Evolutionary conservation across 2,113 vertebrate species (phyloP), one percentile per base, ranked within the genome.

Genomic region (Sceloporus undulatus): DNA sequence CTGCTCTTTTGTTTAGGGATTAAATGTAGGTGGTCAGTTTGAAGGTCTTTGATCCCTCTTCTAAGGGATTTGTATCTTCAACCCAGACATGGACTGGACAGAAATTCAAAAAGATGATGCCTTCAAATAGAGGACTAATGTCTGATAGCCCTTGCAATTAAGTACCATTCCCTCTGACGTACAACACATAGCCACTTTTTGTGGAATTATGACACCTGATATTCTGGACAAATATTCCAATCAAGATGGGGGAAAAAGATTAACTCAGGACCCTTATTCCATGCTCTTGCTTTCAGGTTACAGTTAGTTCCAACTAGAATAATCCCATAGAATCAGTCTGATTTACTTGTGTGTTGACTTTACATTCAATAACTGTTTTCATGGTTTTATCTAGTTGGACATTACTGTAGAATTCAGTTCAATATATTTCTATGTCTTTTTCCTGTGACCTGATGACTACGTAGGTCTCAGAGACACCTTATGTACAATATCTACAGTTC

Each of bases 401-500:
- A 62, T 62, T 18, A 62, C 59, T 62, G 13, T 62, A 62, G 16
- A 1, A 62, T 62, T 62, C 59, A 62, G 62, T 10, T 79, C 48
- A 59, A 29, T 76, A 42, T 75, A 59, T 54, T 87, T 79, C 68
- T 68, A 8, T 59, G 10, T 65, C 54, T 75, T 48, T 29, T 23
- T 81, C 59, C 52, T 80, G 85, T 59, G 77, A 79, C 23, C 23
- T 82, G 6, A 56, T 87, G 23, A 34, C 71, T 48, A 84, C 23
- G 76, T 23, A 93, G 82, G 54, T 82, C 90, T 42, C 75, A 11
- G 81, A 93, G 59, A 62, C 0, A 14, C 66, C 81, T 79, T 65
- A 14, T 1, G 85, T 86, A 34, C 19, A 85, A 25, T 70, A 87
- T 13, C 80, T 85, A 76, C 88, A 92, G 25, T 83, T 88, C 92